These are phyloP conservation scores for Drosophila koepferae DNA, from an alignment of 2,888 invertebrate species.

Conservation along the genomic window DNA sequence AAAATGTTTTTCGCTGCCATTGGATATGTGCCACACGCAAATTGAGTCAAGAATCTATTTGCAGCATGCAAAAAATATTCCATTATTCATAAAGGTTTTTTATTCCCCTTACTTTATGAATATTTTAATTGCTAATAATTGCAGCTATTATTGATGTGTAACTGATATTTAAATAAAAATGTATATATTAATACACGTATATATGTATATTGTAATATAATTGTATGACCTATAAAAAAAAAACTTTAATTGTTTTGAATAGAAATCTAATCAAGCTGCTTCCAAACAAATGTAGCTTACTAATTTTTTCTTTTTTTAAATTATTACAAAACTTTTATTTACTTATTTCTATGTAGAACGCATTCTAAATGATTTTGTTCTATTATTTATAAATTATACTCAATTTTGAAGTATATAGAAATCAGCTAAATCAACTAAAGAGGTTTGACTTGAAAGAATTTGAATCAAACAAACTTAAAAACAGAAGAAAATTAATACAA, in stretches of 20 bases:
- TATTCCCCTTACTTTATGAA: neutral
- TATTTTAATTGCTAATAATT: neutral
- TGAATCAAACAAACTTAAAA: too few species aligned
- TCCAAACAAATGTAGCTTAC: neutral
- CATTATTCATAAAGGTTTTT: neutral
- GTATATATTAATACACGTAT: neutral
- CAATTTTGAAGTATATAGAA: too few species aligned
- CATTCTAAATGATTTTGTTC: too few species aligned
- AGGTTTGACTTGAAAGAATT: too few species aligned
- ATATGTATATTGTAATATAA: neutral
- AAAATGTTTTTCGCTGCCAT: neutral
- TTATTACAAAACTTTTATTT: too few species aligned
- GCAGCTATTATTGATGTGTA: neutral
- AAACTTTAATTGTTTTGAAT: neutral
- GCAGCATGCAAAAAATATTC: neutral
- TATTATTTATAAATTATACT: too few species aligned
- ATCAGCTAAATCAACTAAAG: too few species aligned
- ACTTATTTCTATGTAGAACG: too few species aligned
- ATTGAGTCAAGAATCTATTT: conserved; percentile 14
- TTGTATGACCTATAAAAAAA: neutral
- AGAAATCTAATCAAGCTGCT: conserved; percentile 1
- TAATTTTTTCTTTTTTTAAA: too few species aligned
- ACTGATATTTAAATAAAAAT: neutral
- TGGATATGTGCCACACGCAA: conserved; percentile 23
- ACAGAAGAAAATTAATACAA: too few species aligned